Conservation (phyloP, 2,888 invertebrate genomes). For the Stegana nigrithorax region DNA sequence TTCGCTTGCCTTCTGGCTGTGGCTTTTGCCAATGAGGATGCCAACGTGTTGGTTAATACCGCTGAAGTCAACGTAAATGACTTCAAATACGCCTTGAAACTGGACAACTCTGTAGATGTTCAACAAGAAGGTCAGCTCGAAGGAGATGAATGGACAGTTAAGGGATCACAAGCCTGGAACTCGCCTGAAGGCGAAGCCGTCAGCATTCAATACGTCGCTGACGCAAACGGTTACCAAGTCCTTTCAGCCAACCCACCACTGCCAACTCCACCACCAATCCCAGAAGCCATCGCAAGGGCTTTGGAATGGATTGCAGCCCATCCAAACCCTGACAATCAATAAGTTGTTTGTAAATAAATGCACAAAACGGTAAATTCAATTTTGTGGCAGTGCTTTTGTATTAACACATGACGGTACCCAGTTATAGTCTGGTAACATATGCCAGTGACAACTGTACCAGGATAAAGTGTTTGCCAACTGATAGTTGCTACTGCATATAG, state of each 20-base stretch:
- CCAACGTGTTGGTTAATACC: constrained; percentile 42
- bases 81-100: constrained; percentile 47
- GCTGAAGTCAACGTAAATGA: constrained; percentile 46
- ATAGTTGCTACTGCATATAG: too few species aligned
- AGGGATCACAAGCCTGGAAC: constrained; percentile 27
- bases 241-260: constrained; percentile 47
- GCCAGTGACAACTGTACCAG: too few species aligned
- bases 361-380: too few species aligned
- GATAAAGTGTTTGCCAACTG: too few species aligned
- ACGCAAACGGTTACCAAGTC: constrained; percentile 52
- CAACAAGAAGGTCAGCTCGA: constrained; percentile 45
- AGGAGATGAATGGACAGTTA: constrained; percentile 36
- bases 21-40: constrained; percentile 48
- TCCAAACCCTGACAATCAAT: constrained; percentile 21
- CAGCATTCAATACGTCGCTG: constrained; percentile 38
- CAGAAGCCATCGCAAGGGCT: constrained; percentile 41
- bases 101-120: constrained; percentile 47
- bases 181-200: constrained; percentile 57
- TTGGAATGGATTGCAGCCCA: constrained; percentile 45
- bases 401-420: too few species aligned
- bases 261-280: constrained; percentile 57
- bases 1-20: constrained; percentile 54
- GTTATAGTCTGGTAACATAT: too few species aligned
- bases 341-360: not conserved
- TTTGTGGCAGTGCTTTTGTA: too few species aligned